phyloP scores from a whole-genome alignment of 2,797 vertebrate genomes.

The Percopsis omiscomaycus region DNA sequence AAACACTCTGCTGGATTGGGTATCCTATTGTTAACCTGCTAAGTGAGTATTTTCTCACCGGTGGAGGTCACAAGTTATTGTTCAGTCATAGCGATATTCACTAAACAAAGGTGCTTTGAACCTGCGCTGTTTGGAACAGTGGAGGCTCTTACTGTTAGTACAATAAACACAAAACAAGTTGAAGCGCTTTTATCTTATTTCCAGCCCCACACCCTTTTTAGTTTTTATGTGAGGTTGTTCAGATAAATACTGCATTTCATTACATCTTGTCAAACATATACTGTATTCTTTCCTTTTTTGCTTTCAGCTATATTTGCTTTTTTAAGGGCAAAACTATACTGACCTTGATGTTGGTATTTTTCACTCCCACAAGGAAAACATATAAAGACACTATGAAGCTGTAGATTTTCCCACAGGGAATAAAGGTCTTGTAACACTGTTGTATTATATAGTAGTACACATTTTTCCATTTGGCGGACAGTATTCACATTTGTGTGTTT shows the following conservation, averaged over 20 bases:
- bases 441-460: background rate
- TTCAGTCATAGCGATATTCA: conserved; percentile 8
- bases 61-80: conserved; percentile 15
- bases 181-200: background rate
- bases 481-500: background rate
- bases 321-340: background rate
- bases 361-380: conserved; percentile 9
- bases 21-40: conserved; percentile 25
- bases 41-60: conserved; percentile 38
- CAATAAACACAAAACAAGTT: conserved; percentile 39
- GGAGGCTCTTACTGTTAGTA: conserved; percentile 7
- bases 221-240: conserved; percentile 10
- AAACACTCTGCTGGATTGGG: conserved; percentile 4
- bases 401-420: conserved; percentile 9
- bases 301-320: background rate
- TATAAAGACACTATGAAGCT: background rate
- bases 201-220: background rate
- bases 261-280: background rate
- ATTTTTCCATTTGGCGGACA: conserved; percentile 12
- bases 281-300: background rate
- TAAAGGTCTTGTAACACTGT: background rate
- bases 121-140: conserved; percentile 25
- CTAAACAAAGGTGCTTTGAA: conserved; percentile 14
- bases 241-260: background rate
- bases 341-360: conserved; percentile 19